phyloP scores from a whole-genome alignment of 2,888 invertebrate genomes.

The Hirtodrosophila trivittata region DNA sequence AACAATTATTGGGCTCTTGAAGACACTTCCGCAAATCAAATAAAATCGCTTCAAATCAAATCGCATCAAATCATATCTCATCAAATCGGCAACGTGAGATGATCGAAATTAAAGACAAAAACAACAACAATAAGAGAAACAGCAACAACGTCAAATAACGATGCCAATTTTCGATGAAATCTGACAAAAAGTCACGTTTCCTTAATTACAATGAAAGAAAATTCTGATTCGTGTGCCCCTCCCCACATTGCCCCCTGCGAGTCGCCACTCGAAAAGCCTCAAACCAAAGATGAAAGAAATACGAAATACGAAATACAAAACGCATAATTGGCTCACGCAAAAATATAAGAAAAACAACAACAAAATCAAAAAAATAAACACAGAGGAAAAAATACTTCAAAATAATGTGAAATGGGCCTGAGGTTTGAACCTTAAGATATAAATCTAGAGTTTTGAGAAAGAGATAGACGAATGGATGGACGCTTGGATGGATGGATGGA shows the following conservation, averaged over 20 bases:
- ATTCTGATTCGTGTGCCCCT: slow-evolving; percentile 43
- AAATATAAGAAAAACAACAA: slow-evolving; percentile 39
- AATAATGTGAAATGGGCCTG: slow-evolving; percentile 35
- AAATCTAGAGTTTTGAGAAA: slow-evolving; percentile 69
- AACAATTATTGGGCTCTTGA: slow-evolving; percentile 37
- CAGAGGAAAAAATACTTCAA: background rate
- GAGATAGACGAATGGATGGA: slow-evolving; percentile 49
- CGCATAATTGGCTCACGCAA: slow-evolving; percentile 81
- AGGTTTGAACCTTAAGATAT: slow-evolving; percentile 36
- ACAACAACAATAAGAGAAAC: slow-evolving; percentile 21
- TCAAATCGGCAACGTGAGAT: slow-evolving; percentile 61
- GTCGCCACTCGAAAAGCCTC: slow-evolving; percentile 13
- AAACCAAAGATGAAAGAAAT: slow-evolving; percentile 37
- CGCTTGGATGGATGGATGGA: slow-evolving; percentile 47
- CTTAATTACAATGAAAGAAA: slow-evolving; percentile 76
- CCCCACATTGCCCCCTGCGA: background rate
- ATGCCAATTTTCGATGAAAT: slow-evolving; percentile 64
- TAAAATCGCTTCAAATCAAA: slow-evolving; percentile 63
- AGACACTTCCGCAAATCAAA: slow-evolving; percentile 68
- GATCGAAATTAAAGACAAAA: slow-evolving; percentile 60
- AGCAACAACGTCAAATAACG: slow-evolving; percentile 33
- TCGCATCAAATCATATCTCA: slow-evolving; percentile 63
- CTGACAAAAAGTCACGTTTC: slow-evolving; percentile 76
- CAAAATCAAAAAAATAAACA: slow-evolving; percentile 25
- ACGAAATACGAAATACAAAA: slow-evolving; percentile 63